A percentile compares a stretch with the other conserved stretches of the same genome.
These are phyloP conservation scores for Gymnoscopelus microlampas DNA, from an alignment of 2,797 vertebrate species.

Conservation along the genomic window DNA sequence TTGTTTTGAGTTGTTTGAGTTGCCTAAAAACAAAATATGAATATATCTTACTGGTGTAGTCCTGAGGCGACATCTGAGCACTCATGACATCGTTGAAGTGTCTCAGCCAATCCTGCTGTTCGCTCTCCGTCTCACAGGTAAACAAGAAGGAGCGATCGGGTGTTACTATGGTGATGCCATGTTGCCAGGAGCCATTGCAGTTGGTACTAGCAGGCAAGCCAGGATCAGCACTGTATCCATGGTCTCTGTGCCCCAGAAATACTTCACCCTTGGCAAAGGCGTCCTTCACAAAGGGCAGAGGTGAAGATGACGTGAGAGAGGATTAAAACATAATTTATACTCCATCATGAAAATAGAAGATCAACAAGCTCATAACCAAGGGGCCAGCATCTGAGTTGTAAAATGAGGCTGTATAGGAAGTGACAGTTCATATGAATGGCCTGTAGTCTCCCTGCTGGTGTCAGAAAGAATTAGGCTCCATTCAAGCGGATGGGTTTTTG, in stretches of 20 bases:
- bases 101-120: conserved; percentile 87
- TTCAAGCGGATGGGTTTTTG: no score
- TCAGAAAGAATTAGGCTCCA: no score
- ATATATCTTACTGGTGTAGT: conserved; percentile 85
- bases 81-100: conserved; percentile 81
- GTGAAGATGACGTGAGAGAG: background rate
- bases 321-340: background rate
- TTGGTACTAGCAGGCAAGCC: conserved; percentile 82
- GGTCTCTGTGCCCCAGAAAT: conserved; percentile 86
- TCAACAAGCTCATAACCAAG: no score
- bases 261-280: conserved; percentile 93
- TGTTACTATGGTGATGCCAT: conserved; percentile 88
- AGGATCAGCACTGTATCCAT: conserved; percentile 79
- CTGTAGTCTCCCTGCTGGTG: no score
- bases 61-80: conserved; percentile 89
- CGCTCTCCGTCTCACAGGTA: conserved; percentile 87
- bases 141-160: conserved; percentile 90
- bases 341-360: no score
- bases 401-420: no score
- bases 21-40: no score
- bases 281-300: conserved; percentile 74
- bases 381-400: no score
- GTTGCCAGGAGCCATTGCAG: conserved; percentile 84
- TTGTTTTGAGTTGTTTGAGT: no score
- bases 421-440: no score